These are phyloP conservation scores for Procambarus virginalis DNA, from an alignment of 1,140 invertebrate species.

Conservation along the genomic window DNA sequence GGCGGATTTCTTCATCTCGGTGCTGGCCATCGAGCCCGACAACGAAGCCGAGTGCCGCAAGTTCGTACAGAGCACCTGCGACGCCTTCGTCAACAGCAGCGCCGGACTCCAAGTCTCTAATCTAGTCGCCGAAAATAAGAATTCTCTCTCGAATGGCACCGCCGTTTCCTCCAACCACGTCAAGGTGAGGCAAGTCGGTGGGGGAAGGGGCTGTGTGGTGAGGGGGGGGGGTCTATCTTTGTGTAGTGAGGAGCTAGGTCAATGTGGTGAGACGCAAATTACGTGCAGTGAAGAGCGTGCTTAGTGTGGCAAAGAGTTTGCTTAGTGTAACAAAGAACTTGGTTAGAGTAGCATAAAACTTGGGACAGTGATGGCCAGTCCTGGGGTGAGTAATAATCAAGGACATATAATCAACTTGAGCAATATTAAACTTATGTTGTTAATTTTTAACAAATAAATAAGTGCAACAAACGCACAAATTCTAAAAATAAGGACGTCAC, in stretches of 20 bases:
- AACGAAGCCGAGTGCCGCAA: slow-evolving; percentile 80
- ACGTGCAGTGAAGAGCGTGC: too few relatives aligned
- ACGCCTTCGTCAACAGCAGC: slow-evolving; percentile 80
- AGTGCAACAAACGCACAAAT: too few relatives aligned
- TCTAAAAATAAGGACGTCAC: too few relatives aligned
- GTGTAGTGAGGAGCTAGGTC: not conserved
- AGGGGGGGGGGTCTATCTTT: not conserved
- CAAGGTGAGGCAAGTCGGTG: not conserved
- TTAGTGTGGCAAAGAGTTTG: too few relatives aligned
- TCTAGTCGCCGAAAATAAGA: slow-evolving; percentile 47
- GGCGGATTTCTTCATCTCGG: slow-evolving; percentile 94
- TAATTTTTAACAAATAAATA: too few relatives aligned
- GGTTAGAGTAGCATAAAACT: too few relatives aligned
- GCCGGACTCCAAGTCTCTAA: slow-evolving; percentile 75
- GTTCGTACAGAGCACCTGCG: slow-evolving; percentile 83
- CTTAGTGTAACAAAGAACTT: too few relatives aligned
- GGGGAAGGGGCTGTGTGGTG: not conserved
- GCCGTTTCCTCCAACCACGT: not conserved
- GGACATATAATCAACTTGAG: too few relatives aligned
- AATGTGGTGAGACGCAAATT: too few relatives aligned
- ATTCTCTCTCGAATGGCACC: not conserved
- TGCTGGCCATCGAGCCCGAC: slow-evolving; percentile 89
- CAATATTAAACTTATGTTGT: too few relatives aligned
- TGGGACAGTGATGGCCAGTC: too few relatives aligned
- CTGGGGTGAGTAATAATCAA: too few relatives aligned